A percentile compares a stretch with the other conserved stretches of the same genome.
phyloP scores from a whole-genome alignment of 2,888 invertebrate species.

The Cheilosia scutellata region DNA sequence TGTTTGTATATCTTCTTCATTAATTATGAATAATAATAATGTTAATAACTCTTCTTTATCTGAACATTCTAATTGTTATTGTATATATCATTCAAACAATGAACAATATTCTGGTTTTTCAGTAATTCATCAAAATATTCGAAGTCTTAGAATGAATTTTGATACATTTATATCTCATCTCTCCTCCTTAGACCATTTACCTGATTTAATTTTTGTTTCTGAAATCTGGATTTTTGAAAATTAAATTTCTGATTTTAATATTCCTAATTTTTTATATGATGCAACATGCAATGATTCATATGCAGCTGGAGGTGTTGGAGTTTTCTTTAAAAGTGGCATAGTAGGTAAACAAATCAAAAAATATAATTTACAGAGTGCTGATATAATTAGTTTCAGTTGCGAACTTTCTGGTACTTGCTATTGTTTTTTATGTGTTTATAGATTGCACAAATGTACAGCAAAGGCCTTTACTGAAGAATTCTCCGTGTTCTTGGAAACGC shows the following conservation, averaged over 20 bases:
- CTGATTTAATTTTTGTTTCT: slow-evolving; percentile 19
- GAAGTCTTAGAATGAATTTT: slow-evolving; percentile 16
- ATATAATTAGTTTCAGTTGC: slow-evolving; percentile 21
- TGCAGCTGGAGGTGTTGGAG: too few species aligned
- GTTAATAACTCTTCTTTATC: neutral
- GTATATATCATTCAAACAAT: slow-evolving; percentile 33
- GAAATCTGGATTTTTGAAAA: slow-evolving; percentile 23
- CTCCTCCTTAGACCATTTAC: slow-evolving; percentile 5
- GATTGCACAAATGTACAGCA: slow-evolving; percentile 11
- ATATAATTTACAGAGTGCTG: too few species aligned
- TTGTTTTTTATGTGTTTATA: neutral
- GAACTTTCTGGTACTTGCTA: slow-evolving; percentile 12
- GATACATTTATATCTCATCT: slow-evolving; percentile 17
- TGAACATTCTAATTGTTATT: slow-evolving; percentile 22
- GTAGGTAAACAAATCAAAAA: too few species aligned
- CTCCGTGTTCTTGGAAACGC: slow-evolving; percentile 4
- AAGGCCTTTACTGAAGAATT: slow-evolving; percentile 19
- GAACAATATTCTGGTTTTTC: slow-evolving; percentile 35
- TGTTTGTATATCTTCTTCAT: neutral
- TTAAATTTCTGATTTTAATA: neutral
- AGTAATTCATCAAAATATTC: slow-evolving; percentile 18
- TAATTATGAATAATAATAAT: neutral
- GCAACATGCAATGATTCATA: too few species aligned
- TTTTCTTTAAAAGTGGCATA: too few species aligned
- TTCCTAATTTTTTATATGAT: neutral